These are phyloP conservation scores for Danio kyathit DNA, from an alignment of 2,797 vertebrate species.

Conservation along the genomic window DNA sequence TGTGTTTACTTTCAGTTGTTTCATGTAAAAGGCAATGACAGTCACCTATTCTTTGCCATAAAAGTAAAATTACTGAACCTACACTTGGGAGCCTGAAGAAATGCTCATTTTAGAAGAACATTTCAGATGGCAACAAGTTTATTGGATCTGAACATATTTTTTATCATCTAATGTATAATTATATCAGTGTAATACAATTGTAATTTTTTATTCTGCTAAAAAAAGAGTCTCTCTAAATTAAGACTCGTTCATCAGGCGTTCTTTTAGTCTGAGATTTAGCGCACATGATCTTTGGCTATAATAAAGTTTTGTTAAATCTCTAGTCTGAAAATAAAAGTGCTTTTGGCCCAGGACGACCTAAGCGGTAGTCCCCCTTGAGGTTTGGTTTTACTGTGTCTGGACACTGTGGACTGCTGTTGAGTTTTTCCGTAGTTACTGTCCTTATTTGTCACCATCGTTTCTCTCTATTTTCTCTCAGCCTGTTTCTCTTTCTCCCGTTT, in stretches of 20 bases:
- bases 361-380: slow-evolving; percentile 38
- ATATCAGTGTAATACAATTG: no score
- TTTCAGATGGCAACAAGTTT: no score
- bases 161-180: no score
- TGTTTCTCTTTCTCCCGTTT: neutral
- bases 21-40: no score
- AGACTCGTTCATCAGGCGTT: slow-evolving; percentile 2
- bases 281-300: neutral
- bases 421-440: slow-evolving; percentile 27
- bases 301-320: slow-evolving; percentile 21
- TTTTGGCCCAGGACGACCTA: slow-evolving; percentile 18
- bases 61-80: no score
- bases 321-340: slow-evolving; percentile 47
- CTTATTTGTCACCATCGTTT: slow-evolving; percentile 21
- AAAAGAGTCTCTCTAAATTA: no score
- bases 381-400: slow-evolving; percentile 41
- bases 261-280: slow-evolving; percentile 13
- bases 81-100: no score
- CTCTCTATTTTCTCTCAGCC: neutral
- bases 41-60: no score
- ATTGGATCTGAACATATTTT: no score
- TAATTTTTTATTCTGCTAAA: no score
- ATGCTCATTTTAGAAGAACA: no score
- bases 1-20: no score
- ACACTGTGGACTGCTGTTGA: slow-evolving; percentile 15